Conservation (phyloP, 2,797 vertebrate species). For the Fistularia commersonii region DNA sequence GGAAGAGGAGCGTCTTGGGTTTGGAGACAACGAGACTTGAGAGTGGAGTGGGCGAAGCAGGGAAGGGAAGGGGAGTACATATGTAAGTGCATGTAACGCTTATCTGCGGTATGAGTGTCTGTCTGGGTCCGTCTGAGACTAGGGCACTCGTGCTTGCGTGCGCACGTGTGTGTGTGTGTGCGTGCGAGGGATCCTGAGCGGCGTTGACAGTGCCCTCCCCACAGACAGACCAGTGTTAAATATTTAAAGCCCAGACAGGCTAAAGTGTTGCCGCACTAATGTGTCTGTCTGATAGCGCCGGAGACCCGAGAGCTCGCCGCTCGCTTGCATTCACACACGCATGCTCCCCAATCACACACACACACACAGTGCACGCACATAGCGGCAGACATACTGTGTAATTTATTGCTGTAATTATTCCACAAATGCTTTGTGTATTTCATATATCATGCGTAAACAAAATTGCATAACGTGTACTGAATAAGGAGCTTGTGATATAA, state of each 20-base stretch:
- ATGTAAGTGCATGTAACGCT: slow-evolving; percentile 48
- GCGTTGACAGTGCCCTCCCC: slow-evolving; percentile 45
- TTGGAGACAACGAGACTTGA: slow-evolving; percentile 10
- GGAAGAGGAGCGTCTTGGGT: slow-evolving; percentile 17
- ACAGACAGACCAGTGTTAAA: slow-evolving; percentile 58
- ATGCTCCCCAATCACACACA: slow-evolving; percentile 11
- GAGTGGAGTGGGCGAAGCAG: slow-evolving; percentile 23
- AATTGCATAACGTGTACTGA: too few species aligned
- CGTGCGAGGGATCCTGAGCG: slow-evolving; percentile 29
- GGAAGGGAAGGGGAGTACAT: slow-evolving; percentile 21
- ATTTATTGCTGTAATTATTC: too few species aligned
- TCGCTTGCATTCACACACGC: slow-evolving; percentile 2
- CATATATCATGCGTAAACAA: too few species aligned
- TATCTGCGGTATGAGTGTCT: slow-evolving; percentile 46
- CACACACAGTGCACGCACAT: slow-evolving; percentile 9
- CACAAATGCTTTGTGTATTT: too few species aligned
- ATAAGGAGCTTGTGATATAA: too few species aligned
- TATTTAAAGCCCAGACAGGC: slow-evolving; percentile 72
- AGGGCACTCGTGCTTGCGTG: slow-evolving; percentile 1
- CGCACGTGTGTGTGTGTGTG: slow-evolving; percentile 13
- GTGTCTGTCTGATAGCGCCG: slow-evolving; percentile 55
- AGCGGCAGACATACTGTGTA: slow-evolving; percentile 13
- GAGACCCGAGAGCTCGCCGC: slow-evolving; percentile 30
- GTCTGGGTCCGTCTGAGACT: slow-evolving; percentile 45
- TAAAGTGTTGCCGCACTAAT: slow-evolving; percentile 63